Evolutionary conservation across 2,113 vertebrate genomes (phyloP).

Genomic region (Ciconia stormi): DNA sequence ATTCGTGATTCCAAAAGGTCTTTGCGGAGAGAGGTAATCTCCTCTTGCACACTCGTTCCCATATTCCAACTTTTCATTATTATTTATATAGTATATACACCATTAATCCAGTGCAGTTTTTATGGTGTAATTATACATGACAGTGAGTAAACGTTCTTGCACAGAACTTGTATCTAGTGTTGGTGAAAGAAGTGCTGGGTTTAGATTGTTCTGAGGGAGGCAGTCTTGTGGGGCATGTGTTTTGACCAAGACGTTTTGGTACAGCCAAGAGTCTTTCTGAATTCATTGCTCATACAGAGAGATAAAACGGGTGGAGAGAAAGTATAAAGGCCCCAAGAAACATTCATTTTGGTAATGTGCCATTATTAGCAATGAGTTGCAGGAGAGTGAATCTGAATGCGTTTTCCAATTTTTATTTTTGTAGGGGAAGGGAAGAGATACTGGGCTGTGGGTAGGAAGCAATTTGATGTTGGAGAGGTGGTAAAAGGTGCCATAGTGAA

Average conservation of each 20-base stretch:
- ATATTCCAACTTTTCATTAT: background rate
- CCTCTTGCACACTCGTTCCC: accelerated
- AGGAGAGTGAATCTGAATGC: background rate
- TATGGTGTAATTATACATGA: background rate
- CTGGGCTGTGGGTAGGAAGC: background rate
- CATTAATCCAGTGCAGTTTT: background rate
- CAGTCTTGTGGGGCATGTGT: background rate
- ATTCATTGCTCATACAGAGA: background rate
- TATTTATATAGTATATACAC: background rate
- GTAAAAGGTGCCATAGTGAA: background rate
- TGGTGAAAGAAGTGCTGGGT: background rate
- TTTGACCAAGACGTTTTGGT: background rate
- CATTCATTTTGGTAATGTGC: background rate
- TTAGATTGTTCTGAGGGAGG: background rate
- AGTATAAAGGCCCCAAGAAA: background rate
- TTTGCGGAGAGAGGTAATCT: background rate
- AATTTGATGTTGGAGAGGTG: background rate
- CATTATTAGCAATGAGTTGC: background rate
- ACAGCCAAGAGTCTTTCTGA: background rate
- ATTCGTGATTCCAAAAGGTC: background rate
- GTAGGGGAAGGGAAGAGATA: background rate
- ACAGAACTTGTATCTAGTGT: background rate
- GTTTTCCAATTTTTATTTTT: background rate
- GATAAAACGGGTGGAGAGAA: background rate
- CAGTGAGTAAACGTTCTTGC: background rate